Percentiles rank a stretch among this genome's conserved stretches.
Conservation (phyloP, 2,888 invertebrate species). For the Amphimallon solstitiale region DNA sequence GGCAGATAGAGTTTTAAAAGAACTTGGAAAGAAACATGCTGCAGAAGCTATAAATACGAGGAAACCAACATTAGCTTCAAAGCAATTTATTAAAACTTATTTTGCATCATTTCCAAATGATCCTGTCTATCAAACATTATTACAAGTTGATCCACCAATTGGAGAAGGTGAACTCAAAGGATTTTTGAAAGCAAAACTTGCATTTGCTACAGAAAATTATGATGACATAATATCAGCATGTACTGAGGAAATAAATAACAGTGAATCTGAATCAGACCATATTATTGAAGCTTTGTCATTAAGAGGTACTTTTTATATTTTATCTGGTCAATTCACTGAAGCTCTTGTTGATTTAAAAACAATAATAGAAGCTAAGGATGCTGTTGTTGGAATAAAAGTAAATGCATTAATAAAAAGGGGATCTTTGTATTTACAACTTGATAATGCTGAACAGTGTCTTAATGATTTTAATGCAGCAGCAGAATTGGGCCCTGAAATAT, state of each 20-base stretch:
- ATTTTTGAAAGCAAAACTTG: slow-evolving; percentile 76
- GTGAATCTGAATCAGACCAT: slow-evolving; percentile 70
- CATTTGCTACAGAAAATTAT: slow-evolving; percentile 76
- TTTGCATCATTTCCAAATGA: slow-evolving; percentile 89
- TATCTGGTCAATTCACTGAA: slow-evolving; percentile 79
- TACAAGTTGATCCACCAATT: slow-evolving; percentile 60
- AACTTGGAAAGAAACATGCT: slow-evolving; percentile 79
- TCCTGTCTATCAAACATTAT: slow-evolving; percentile 73
- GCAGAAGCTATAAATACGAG: slow-evolving; percentile 76
- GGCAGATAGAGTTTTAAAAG: slow-evolving; percentile 90
- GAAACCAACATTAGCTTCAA: slow-evolving; percentile 82
- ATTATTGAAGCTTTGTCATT: slow-evolving; percentile 80
- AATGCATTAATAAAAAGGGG: slow-evolving; percentile 92
- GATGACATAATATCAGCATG: slow-evolving; percentile 83
- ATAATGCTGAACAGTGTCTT: slow-evolving; percentile 77
- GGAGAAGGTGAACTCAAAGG: slow-evolving; percentile 62
- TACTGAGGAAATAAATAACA: slow-evolving; percentile 77
- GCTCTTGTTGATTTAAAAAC: slow-evolving; percentile 77
- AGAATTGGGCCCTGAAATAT: slow-evolving; percentile 76
- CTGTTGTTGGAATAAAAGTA: slow-evolving; percentile 73
- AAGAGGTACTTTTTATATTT: slow-evolving; percentile 84
- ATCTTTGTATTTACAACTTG: slow-evolving; percentile 83
- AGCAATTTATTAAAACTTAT: slow-evolving; percentile 86
- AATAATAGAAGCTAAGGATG: slow-evolving; percentile 74
- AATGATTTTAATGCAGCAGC: slow-evolving; percentile 84